A percentile compares a stretch with the other conserved stretches of the same genome.
These are phyloP conservation scores for Anoplopoma fimbria DNA, from an alignment of 2,113 vertebrate species.

Conservation along the genomic window DNA sequence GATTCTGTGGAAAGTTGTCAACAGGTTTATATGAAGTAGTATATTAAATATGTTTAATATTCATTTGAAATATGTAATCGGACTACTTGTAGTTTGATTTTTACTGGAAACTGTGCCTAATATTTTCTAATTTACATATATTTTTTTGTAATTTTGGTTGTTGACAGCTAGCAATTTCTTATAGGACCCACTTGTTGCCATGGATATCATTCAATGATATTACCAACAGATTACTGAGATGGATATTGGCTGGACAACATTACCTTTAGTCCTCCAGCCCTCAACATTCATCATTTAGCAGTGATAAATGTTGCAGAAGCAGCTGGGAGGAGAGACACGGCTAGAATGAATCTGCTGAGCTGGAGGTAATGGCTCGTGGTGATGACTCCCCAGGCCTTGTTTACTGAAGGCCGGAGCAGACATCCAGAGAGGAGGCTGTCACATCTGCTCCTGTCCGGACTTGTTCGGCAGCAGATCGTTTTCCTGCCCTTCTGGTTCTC, in stretches of 20 bases:
- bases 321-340: not conserved
- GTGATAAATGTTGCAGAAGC: not conserved
- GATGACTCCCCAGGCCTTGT: not conserved
- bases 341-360: not conserved
- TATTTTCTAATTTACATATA: too few species aligned
- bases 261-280: not conserved
- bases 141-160: not conserved
- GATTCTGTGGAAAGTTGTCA: not conserved
- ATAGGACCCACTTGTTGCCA: not conserved
- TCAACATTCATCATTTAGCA: not conserved
- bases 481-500: slow-evolving; percentile 34
- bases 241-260: too few species aligned
- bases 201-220: too few species aligned
- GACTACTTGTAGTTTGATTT: not conserved
- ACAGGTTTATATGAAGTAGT: too few species aligned
- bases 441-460: slow-evolving; percentile 19
- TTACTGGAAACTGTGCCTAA: not conserved
- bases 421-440: slow-evolving; percentile 9
- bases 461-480: slow-evolving; percentile 36
- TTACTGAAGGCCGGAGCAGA: slow-evolving; percentile 12
- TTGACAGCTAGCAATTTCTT: not conserved
- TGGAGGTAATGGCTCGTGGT: not conserved
- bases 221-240: too few species aligned
- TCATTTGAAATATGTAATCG: not conserved
- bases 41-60: too few species aligned